A percentile compares a stretch with the other conserved stretches of the same genome.
Evolutionary conservation across 2,113 vertebrate species (phyloP).

Genomic region (Pseudopipra pipra): DNA sequence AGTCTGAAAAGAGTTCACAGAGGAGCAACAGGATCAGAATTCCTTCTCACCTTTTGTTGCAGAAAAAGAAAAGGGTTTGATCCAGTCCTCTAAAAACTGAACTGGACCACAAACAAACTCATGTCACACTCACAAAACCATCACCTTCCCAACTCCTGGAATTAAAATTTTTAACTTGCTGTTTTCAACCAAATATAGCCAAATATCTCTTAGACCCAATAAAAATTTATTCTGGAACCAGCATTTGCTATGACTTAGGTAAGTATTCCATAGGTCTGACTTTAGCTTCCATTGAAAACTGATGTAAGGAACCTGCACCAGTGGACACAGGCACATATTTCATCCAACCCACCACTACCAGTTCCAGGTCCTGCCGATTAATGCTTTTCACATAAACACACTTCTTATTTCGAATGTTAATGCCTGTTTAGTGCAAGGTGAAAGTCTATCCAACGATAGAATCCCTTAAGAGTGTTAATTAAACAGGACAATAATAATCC

Average conservation of each 20-base stretch:
- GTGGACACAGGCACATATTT: not conserved
- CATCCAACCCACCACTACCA: not conserved
- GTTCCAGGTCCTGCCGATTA: not conserved
- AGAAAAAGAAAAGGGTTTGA: not conserved
- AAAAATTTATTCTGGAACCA: not conserved
- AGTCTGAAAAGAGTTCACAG: conserved; percentile 5
- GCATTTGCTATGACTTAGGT: not conserved
- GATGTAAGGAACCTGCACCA: not conserved
- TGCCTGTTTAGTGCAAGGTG: conserved; percentile 52
- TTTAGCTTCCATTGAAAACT: not conserved
- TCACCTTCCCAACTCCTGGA: not conserved
- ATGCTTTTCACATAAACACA: conserved; percentile 34
- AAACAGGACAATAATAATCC: conserved; percentile 69
- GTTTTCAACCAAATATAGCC: not conserved
- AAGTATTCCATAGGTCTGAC: not conserved
- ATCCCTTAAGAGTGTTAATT: conserved; percentile 59
- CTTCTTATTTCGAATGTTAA: conserved; percentile 41
- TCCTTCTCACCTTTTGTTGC: not conserved
- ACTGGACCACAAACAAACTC: not conserved
- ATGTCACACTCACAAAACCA: not conserved
- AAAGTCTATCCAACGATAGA: conserved; percentile 34
- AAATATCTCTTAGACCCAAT: not conserved
- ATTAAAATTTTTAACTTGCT: not conserved
- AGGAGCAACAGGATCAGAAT: conserved; percentile 19
- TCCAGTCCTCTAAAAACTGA: not conserved